Base-by-base conservation (phyloP, 2,888 invertebrate species). In the Parnassius glacialis region DNA sequence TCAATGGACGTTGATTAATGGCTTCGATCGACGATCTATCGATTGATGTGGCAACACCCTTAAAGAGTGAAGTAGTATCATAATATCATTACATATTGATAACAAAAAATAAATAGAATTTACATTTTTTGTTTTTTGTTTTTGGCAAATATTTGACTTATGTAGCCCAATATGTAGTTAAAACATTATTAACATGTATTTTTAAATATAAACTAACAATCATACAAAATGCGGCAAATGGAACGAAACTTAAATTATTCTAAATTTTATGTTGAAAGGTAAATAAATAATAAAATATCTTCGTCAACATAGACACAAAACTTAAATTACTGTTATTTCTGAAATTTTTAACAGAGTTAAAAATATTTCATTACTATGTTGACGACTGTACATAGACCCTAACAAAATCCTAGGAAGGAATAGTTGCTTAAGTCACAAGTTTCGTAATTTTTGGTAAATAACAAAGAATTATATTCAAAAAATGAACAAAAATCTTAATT, bases 211-310 rank as follows among this genome's bases (percentile, higher is more conserved):
- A 85, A 80, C 59, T 84, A 90, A 89, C 89, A 88, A 84, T 88
- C 83, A 83, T 83, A 88, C 85, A 86, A 87, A 90, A 90, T 90
- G 90, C 90, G 85, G 82, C 79, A 83, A 83, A 83, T 88, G 88
- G 90, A 90, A 90, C 87, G 85, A 87, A 84, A 84, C 73, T 82
- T 80, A 72, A 74, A 73, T 74, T 70, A 68, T 48, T 59, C 61
- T 68, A 71, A 72, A 63, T 75, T 79, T 79, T 80, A 79, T 81
- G 74, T 76, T 81, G 83, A 84, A 84, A 85, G 86, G 85, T 84
- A 81, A 75, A 85, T 83, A 81, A 81, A 72, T 64, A 67, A 66
- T 74, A 74, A 68, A 64, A 54, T 67, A 68, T 66, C 55, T 62
- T 61, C 67, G 59, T 60, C 68, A 70, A 68, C 66, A 69, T 59